These are phyloP conservation scores for Zaprionus lachaisei DNA, from an alignment of 1,140 invertebrate species.

Conservation along the genomic window DNA sequence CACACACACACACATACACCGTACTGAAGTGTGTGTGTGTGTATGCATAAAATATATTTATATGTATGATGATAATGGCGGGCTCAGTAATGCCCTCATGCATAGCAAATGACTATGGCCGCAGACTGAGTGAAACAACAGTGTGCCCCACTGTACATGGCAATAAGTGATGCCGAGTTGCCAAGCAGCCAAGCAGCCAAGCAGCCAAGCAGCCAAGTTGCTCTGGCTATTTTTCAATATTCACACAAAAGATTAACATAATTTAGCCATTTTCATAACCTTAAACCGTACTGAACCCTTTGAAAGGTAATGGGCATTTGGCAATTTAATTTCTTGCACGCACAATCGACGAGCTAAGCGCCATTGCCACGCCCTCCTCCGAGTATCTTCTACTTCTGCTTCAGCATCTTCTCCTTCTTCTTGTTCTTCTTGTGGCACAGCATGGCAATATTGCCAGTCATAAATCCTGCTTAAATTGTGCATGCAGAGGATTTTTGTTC, in stretches of 20 bases:
- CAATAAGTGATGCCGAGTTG: constrained; percentile 27
- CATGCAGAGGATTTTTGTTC: constrained; percentile 83
- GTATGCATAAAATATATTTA: constrained; percentile 1
- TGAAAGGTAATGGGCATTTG: constrained; percentile 75
- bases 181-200: neutral
- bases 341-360: constrained; percentile 74
- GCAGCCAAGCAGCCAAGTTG: no score
- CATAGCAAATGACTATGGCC: constrained; percentile 26
- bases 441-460: constrained; percentile 77
- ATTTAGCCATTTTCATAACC: constrained; percentile 77
- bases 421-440: constrained; percentile 39
- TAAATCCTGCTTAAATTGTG: constrained; percentile 83
- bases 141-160: constrained; percentile 11
- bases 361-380: constrained; percentile 23
- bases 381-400: constrained; percentile 3
- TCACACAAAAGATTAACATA: constrained; percentile 70
- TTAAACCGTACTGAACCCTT: constrained; percentile 69
- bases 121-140: neutral
- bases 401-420: constrained; percentile 57
- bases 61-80: constrained; percentile 49
- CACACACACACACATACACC: neutral
- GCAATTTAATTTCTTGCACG: constrained; percentile 81
- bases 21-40: neutral
- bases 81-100: constrained; percentile 18
- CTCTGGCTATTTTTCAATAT: constrained; percentile 61